Evolutionary conservation across 2,888 invertebrate species (phyloP), one percentile per base, ranked within the genome.

Genomic region (Nudaria mundana): DNA sequence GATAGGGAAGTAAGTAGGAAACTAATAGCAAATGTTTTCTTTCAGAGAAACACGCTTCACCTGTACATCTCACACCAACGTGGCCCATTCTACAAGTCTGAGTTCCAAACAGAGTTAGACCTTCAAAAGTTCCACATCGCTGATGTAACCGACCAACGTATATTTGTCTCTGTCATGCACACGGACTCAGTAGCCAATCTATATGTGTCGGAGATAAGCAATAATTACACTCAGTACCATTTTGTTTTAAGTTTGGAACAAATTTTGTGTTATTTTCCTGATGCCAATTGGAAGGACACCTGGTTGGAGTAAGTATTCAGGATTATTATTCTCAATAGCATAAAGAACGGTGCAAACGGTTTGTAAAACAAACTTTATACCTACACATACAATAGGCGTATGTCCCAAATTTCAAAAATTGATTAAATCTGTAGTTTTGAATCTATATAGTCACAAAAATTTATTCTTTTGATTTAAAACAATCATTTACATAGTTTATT

Each of bases 131-230:
- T 94, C 75, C 95, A 94, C 72, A 92, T 97, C 33, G 95, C 94
- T 0, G 97, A 97, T 71, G 95, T 96, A 8, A 93, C 94, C 0
- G 94, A 94, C 58, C 93, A 93, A 61, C 91, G 94, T 79, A 92
- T 95, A 49, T 93, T 97, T 70, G 92, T 97, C 49, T 95, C 95
- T 60, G 94, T 95, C 36, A 93, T 94, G 73, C 96, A 97, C 77
- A 91, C 92, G 0, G 92, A 93, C 45, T 91, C 91, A 8, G 71
- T 92, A 13, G 92, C 95, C 3, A 92, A 97, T 76, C 89, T 98
- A 39, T 97, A 97, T 66, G 93, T 96, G 34, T 96, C 96, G 0
- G 94, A 94, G 70, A 84, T 90, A 47, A 90, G 91, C 70, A 89
- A 91, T 53, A 90, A 93, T 40, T 91, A 90, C 44, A 89, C 90